Conservation (phyloP, 2,888 invertebrate genomes). For the Reticulitermes lucifugus region DNA sequence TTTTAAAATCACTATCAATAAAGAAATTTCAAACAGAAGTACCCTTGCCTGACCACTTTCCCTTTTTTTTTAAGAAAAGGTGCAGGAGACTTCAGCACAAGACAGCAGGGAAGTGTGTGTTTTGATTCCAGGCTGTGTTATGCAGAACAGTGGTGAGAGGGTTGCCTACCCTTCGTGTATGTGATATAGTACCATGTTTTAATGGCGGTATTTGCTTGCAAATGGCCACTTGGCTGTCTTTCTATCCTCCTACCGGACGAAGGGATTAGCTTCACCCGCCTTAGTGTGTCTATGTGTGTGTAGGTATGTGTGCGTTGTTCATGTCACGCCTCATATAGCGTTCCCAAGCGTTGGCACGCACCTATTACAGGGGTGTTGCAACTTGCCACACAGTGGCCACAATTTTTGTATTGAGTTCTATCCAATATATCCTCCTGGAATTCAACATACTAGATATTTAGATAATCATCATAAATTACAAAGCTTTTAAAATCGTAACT, state of each 20-base stretch:
- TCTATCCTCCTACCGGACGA: constrained; percentile 7
- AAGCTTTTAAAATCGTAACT: too few relatives aligned
- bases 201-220: constrained; percentile 34
- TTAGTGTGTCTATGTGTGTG: neutral
- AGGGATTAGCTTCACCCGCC: constrained; percentile 10
- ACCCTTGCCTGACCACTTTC: too few relatives aligned
- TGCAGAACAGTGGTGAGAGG: neutral
- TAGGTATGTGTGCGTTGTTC: constrained; percentile 39
- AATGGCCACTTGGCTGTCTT: constrained; percentile 31
- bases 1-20: too few relatives aligned
- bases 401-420: neutral
- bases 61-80: neutral
- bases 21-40: too few relatives aligned
- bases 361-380: constrained; percentile 15
- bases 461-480: too few relatives aligned
- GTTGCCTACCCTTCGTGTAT: neutral
- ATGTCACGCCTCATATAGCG: constrained; percentile 51
- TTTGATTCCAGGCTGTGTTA: neutral
- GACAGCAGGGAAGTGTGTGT: neutral
- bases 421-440: too few relatives aligned
- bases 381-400: neutral
- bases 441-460: too few relatives aligned
- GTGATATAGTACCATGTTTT: constrained; percentile 6
- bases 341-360: constrained; percentile 19
- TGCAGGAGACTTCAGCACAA: neutral